A percentile compares a stretch with the other conserved stretches of the same genome.
These are phyloP conservation scores for Zygaena filipendulae DNA, from an alignment of 2,888 invertebrate genomes.

Conservation along the genomic window DNA sequence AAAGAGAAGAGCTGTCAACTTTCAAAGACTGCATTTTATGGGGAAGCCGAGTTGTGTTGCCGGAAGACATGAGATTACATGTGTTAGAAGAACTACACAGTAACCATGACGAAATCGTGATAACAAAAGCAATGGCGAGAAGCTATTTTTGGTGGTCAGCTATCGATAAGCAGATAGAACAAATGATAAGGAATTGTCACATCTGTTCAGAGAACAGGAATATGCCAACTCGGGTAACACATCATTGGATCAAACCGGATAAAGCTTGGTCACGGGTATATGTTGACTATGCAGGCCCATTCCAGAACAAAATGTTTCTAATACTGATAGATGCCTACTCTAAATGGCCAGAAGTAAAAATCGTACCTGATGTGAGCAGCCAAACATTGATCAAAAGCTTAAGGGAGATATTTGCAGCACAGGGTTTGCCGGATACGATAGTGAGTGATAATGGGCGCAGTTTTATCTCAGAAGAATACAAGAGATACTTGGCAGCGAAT, in stretches of 20 bases:
- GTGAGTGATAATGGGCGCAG: constrained; percentile 1
- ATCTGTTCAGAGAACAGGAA: too few relatives aligned
- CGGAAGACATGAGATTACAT: background rate
- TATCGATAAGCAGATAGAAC: constrained; percentile 7
- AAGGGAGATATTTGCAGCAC: too few relatives aligned
- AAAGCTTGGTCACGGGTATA: constrained; percentile 1
- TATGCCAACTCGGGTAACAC: background rate
- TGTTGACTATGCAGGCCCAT: too few relatives aligned
- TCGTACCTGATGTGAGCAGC: too few relatives aligned
- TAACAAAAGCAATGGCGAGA: constrained; percentile 8
- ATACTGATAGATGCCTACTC: too few relatives aligned
- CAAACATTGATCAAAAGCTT: too few relatives aligned
- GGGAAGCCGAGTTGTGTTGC: constrained; percentile 7
- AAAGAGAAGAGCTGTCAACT: too few relatives aligned
- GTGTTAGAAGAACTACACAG: constrained; percentile 5
- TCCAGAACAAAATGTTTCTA: too few relatives aligned
- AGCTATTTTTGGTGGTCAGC: constrained; percentile 9
- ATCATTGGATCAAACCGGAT: too few relatives aligned
- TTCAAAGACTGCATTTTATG: constrained; percentile 10
- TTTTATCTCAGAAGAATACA: background rate
- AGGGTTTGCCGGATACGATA: background rate
- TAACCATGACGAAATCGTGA: constrained; percentile 12
- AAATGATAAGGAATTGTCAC: constrained; percentile 1
- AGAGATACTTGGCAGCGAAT: background rate
- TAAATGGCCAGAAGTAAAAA: too few relatives aligned